phyloP scores from a whole-genome alignment of 2,888 invertebrate species.

The Hirtodrosophila trivittata region DNA sequence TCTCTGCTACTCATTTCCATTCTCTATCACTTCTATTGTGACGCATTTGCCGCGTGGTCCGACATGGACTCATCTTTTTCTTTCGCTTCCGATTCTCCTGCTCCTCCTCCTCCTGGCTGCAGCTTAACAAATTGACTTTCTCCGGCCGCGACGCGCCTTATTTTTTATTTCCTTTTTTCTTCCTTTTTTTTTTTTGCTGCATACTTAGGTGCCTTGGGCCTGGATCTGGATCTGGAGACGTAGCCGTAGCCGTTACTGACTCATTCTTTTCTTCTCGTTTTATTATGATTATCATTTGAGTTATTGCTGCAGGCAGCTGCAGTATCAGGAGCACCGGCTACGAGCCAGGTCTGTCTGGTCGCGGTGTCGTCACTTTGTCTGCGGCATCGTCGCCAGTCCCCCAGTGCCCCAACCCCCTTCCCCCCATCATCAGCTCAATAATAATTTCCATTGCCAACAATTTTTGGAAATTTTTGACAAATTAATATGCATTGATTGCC shows the following conservation, averaged over 20 bases:
- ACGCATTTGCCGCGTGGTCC: slow-evolving; percentile 32
- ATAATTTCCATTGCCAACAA: slow-evolving; percentile 58
- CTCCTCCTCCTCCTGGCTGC: slow-evolving; percentile 46
- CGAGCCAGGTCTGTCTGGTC: slow-evolving; percentile 54
- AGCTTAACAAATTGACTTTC: slow-evolving; percentile 79
- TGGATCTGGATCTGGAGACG: slow-evolving; percentile 17
- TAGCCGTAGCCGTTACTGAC: slow-evolving; percentile 25
- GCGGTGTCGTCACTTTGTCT: slow-evolving; percentile 75
- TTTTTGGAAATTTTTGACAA: slow-evolving; percentile 56
- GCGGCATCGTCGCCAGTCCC: slow-evolving; percentile 49
- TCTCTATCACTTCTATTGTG: slow-evolving; percentile 19
- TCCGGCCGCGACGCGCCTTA: slow-evolving; percentile 66
- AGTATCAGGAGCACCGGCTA: slow-evolving; percentile 33
- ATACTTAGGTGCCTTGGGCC: slow-evolving; percentile 51
- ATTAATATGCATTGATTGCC: slow-evolving; percentile 63
- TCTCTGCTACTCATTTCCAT: slow-evolving; percentile 14
- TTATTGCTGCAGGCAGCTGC: slow-evolving; percentile 74
- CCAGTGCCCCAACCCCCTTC: no score
- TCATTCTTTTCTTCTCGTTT: slow-evolving; percentile 49
- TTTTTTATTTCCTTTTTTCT: slow-evolving; percentile 27
- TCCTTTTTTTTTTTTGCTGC: slow-evolving; percentile 41
- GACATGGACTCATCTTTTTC: slow-evolving; percentile 10
- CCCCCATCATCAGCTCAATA: slow-evolving; percentile 42
- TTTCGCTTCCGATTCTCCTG: slow-evolving; percentile 3
- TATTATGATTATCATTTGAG: slow-evolving; percentile 76